These are phyloP conservation scores for Netelia melanura DNA, from an alignment of 2,888 invertebrate species.

Conservation along the genomic window DNA sequence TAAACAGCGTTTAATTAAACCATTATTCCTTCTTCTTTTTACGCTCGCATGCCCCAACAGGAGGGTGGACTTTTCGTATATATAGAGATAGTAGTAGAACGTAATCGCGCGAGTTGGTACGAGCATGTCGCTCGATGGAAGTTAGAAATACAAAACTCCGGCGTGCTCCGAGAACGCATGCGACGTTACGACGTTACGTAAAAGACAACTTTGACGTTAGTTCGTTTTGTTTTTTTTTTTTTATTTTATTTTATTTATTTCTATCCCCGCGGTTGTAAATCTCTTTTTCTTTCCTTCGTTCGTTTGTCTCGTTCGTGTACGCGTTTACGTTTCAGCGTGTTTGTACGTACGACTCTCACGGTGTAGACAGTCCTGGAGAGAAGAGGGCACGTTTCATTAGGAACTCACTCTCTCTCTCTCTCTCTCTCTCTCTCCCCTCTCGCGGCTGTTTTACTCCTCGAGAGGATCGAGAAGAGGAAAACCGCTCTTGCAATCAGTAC, in stretches of 20 bases:
- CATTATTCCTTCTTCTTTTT: slow-evolving; percentile 74
- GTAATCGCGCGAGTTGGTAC: neutral
- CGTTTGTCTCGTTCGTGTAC: slow-evolving; percentile 23
- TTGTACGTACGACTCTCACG: slow-evolving; percentile 46
- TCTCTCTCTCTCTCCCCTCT: slow-evolving; percentile 36
- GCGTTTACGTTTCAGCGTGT: slow-evolving; percentile 1
- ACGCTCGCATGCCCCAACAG: neutral
- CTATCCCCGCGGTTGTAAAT: slow-evolving; percentile 20
- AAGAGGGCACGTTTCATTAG: slow-evolving; percentile 59
- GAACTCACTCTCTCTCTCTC: slow-evolving; percentile 19
- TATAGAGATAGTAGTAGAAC: neutral
- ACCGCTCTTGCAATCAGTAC: slow-evolving; percentile 45
- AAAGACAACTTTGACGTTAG: slow-evolving; percentile 56
- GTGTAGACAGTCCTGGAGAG: slow-evolving; percentile 27
- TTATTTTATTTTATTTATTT: neutral
- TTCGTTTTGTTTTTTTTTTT: slow-evolving; percentile 8
- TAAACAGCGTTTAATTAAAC: slow-evolving; percentile 77
- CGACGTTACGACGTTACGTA: slow-evolving; percentile 42
- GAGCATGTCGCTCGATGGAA: neutral
- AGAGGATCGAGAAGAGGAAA: neutral
- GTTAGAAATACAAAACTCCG: neutral
- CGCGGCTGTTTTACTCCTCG: neutral
- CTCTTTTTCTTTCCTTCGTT: slow-evolving; percentile 33
- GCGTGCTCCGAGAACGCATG: neutral
- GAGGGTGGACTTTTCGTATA: neutral